phyloP scores from a whole-genome alignment of 92 coral and sea anemone species.

The Epizoanthus fatuus region DNA sequence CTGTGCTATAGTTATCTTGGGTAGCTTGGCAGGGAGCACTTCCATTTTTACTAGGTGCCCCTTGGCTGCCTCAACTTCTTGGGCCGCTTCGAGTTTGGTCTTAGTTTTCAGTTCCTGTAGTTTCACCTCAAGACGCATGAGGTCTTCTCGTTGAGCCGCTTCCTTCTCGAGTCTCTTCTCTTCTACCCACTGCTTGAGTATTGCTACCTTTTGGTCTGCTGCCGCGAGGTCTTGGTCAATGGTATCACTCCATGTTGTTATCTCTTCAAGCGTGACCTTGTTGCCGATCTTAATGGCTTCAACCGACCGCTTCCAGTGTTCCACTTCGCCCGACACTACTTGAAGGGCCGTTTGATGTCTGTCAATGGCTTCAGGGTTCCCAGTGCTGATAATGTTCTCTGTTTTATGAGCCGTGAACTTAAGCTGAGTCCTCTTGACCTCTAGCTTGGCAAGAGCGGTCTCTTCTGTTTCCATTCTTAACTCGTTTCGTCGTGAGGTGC shows the following conservation, averaged over 20 bases:
- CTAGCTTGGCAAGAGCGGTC: not conserved
- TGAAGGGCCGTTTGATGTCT: not conserved
- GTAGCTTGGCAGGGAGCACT: too few relatives aligned
- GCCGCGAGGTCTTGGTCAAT: not conserved
- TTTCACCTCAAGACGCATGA: not conserved
- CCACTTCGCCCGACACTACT: not conserved
- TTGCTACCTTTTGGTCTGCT: not conserved
- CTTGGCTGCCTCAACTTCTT: too few relatives aligned
- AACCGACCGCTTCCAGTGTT: not conserved
- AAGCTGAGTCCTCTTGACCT: not conserved
- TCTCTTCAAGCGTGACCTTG: not conserved
- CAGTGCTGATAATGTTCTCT: not conserved
- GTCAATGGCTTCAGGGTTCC: not conserved
- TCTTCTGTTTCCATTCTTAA: not conserved
- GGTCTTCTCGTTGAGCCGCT: not conserved
- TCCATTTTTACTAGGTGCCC: too few relatives aligned
- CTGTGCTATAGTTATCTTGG: too few relatives aligned
- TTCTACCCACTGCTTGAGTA: not conserved
- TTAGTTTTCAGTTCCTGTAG: not conserved
- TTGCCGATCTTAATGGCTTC: slow-evolving; percentile 15
- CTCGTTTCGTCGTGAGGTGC: slow-evolving; percentile 18
- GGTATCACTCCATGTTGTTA: slow-evolving; percentile 3
- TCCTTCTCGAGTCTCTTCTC: not conserved
- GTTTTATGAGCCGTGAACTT: not conserved
- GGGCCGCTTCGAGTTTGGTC: not conserved